Base-by-base conservation (phyloP, 2,797 vertebrate species). In the Aeoliscus strigatus region DNA sequence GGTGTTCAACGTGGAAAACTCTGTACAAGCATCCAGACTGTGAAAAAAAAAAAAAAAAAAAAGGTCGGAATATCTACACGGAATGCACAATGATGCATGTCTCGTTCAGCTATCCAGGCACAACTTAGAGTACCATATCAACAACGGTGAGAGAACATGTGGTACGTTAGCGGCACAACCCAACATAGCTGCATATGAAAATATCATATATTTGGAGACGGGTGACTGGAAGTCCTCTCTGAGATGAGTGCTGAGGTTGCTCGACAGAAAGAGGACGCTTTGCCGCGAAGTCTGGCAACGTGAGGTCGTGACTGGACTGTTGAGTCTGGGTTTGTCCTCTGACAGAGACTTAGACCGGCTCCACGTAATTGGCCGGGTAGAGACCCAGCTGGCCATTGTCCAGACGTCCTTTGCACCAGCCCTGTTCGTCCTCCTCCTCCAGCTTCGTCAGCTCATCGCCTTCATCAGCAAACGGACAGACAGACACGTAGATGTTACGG, bases 341-440 rank as follows among this genome's bases (percentile, higher is more conserved):
- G 66, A 62, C 11, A n/a, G 51, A 81, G 73, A 65, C 66, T 69
- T 92, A 96, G 77, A 98, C 85, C 36, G 84, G 76, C 84, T 96
- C 93, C 55, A 97, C 94, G 0, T 98, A 98, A 84, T 98, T 98
- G 79, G 94, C 95, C 0, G 95, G 95, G 73, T 95, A 98, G 50
- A 98, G 89, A 76, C 95, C 95, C 43, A 92, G 79, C 79, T 91
- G 87, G 54, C 95, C 95, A 53, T 52, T 92, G 85, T 93, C 92
- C 66, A 98, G 89, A 42, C 93, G 91, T 70, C 95, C 95, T 87
- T 92, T 96, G 83, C 94, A 98, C 95, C 95, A 98, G 26, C 95
- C 95, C 83, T 98, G 95, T 18, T 93, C 94, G 0, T 98, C 95
- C 75, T 98, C 94, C 8, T 97, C 94, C 42, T 94, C 95, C n/a